These are phyloP conservation scores for Myopa testacea DNA, from an alignment of 2,888 invertebrate genomes.

Conservation along the genomic window DNA sequence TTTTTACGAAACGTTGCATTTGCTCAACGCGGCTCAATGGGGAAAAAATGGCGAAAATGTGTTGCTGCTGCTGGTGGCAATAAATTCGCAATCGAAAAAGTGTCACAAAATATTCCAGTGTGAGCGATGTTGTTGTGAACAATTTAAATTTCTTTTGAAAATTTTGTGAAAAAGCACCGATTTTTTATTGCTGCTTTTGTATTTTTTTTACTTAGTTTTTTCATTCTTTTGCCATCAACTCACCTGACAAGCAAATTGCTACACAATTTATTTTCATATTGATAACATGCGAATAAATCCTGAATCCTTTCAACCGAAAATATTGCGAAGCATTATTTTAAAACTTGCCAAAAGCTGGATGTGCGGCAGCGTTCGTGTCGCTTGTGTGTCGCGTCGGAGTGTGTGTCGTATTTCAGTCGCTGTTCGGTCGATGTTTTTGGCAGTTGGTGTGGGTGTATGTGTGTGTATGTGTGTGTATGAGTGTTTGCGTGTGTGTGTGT, in stretches of 20 bases:
- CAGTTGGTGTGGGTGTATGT: neutral
- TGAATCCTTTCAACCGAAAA: slow-evolving; percentile 54
- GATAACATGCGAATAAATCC: slow-evolving; percentile 57
- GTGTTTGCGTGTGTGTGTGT: neutral
- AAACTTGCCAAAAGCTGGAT: slow-evolving; percentile 1
- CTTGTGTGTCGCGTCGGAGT: too few relatives aligned
- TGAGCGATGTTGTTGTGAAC: too few relatives aligned
- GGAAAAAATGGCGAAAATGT: too few relatives aligned
- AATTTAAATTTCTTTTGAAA: too few relatives aligned
- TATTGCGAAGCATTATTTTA: slow-evolving; percentile 41
- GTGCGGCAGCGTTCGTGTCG: neutral
- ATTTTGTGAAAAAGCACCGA: neutral
- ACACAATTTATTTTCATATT: slow-evolving; percentile 60
- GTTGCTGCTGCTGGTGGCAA: too few relatives aligned
- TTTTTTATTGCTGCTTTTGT: neutral
- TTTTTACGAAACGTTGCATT: too few relatives aligned
- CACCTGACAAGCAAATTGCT: slow-evolving; percentile 57
- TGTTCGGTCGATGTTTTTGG: neutral
- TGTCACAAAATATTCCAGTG: too few relatives aligned
- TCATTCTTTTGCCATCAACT: slow-evolving; percentile 30
- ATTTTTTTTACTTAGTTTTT: neutral
- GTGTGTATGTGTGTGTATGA: neutral
- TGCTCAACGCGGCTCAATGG: too few relatives aligned
- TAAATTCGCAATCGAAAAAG: too few relatives aligned
- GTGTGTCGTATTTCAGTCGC: neutral